phyloP scores from a whole-genome alignment of 2,888 invertebrate genomes.

The Microplitis deprimator region DNA sequence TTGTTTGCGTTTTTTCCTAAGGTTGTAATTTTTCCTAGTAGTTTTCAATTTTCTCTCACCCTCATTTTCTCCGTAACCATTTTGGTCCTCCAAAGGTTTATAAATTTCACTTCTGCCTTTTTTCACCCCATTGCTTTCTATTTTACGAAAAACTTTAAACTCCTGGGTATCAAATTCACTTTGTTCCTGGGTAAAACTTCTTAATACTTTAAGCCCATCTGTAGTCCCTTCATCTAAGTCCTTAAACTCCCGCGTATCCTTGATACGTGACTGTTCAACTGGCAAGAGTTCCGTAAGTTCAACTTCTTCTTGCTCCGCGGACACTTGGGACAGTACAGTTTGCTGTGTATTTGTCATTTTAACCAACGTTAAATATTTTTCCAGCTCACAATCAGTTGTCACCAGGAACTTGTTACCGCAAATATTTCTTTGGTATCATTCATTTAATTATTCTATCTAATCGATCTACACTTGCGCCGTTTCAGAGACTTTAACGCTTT shows the following conservation, averaged over 20 bases:
- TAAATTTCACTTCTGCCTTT: not conserved
- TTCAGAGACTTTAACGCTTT: conserved; percentile 58
- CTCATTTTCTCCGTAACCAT: not conserved
- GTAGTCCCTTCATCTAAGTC: conserved; percentile 58
- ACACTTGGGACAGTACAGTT: conserved; percentile 48
- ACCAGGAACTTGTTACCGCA: not conserved
- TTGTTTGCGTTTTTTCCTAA: not conserved
- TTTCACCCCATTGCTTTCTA: conserved; percentile 1
- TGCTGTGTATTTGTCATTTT: conserved; percentile 58
- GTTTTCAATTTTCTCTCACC: not conserved
- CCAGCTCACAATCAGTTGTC: too few species aligned
- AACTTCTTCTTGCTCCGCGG: conserved; percentile 60
- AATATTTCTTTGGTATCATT: conserved; percentile 10
- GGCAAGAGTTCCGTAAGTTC: conserved; percentile 67
- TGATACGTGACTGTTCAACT: conserved; percentile 65
- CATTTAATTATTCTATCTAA: not conserved
- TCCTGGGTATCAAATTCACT: conserved; percentile 48
- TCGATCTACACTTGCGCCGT: conserved; percentile 24
- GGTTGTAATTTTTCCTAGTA: not conserved
- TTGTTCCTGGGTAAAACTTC: conserved; percentile 59
- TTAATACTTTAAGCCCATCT: conserved; percentile 64
- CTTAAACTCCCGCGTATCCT: conserved; percentile 40
- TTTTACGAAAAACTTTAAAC: conserved; percentile 46
- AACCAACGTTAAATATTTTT: too few species aligned
- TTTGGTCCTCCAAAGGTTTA: not conserved